Evolutionary conservation across 2,888 invertebrate genomes (phyloP), one percentile per base, ranked within the genome.

Genomic region (Eustalomyia histrio): DNA sequence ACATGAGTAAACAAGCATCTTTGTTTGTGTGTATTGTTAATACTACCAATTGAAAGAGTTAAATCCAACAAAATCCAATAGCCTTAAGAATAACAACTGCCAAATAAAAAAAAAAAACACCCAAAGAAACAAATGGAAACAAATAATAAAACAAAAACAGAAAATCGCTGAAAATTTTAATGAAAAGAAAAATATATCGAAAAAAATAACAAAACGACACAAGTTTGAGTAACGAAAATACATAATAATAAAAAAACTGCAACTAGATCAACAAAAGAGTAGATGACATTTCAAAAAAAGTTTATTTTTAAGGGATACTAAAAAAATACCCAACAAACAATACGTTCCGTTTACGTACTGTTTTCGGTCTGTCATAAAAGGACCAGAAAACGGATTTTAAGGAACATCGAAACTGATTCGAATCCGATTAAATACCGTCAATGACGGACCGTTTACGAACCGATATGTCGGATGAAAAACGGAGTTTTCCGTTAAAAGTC

Each of bases 1-100:
- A n/a, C 43, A 47, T n/a, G 6, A n/a, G n/a, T n/a, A 14, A 2
- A n/a, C n/a, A 47, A 33, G 52, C 18, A 60, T 35, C 4, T 58
- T n/a, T 33, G 9, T 33, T 16, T 57, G 7, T 47, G 58, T 65
- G 39, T 50, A 16, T n/a, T 55, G 29, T 29, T 67, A 74, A 68
- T 58, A 43, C 68, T 3, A 60, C 50, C 58, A 68, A 74, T 74
- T 78, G 58, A 78, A 78, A 78, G 24, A 71, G 35, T 65, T 57
- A 74, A 68, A 53, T 58, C 58, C 50, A 58, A 67, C 69, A 65
- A 50, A 79, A 74, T 71, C 69, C 53, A 74, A 64, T 67, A 52
- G 75, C 79, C 74, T 71, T 71, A 75, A 79, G 68, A 58, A 52
- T 14, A 43, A 35, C 17, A 47, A 33, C 33, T 61, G 58, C 43